Conservation (phyloP, 2,113 vertebrate species). For the Spea multiplicata region DNA sequence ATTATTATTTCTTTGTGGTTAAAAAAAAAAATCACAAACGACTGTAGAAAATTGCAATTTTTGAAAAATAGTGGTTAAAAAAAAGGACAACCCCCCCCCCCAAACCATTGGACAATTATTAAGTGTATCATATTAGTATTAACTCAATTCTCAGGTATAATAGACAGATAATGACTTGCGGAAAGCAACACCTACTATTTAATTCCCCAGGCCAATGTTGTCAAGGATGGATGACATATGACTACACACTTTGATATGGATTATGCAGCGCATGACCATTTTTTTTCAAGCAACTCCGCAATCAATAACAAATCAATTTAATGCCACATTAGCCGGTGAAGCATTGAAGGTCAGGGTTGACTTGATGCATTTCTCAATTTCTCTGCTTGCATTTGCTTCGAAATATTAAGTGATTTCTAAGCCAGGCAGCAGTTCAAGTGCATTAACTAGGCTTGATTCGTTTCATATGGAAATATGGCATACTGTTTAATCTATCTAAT, state of each 20-base stretch:
- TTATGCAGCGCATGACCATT: neutral
- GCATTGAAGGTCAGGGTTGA: neutral
- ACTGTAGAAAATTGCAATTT: too few relatives aligned
- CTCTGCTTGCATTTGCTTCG: neutral
- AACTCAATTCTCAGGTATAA: neutral
- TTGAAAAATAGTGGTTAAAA: too few relatives aligned
- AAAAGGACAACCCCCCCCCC: too few relatives aligned
- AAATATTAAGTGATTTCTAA: neutral
- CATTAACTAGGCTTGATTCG: neutral
- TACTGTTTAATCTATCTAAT: neutral
- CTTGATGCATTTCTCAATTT: neutral
- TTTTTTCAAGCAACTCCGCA: neutral
- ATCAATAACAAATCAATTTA: conserved; percentile 1
- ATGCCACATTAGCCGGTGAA: neutral
- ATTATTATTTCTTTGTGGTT: neutral
- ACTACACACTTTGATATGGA: neutral
- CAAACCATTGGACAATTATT: too few relatives aligned
- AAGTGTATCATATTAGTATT: neutral
- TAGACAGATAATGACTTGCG: neutral
- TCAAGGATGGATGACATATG: neutral
- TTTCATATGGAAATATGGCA: neutral
- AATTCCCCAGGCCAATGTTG: neutral
- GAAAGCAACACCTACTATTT: neutral
- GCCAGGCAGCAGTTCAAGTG: neutral
- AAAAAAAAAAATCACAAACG: too few relatives aligned